Base-by-base conservation (phyloP, 2,113 vertebrate genomes). In the Pagrus major region DNA sequence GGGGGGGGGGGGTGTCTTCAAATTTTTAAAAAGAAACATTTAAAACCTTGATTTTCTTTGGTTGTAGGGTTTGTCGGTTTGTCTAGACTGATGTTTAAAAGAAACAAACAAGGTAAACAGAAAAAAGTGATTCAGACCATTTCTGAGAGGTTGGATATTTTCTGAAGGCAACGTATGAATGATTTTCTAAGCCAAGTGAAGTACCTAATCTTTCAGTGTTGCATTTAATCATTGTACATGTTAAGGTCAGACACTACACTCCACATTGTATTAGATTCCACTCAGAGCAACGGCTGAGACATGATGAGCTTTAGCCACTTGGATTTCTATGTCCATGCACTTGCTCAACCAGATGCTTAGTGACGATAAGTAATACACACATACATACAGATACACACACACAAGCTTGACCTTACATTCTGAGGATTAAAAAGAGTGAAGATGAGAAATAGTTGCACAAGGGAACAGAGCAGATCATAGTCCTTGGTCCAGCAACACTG, bases 191-290 rank as follows among this genome's bases (percentile, higher is more conserved):
- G 37, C 41, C 44, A 37, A 23, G 46, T 18, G 2, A 23, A 74
- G n/a, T 20, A 18, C 33, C 61, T 70, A 31, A 14, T 80, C 66
- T 56, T 39, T 35, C 55, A 76, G 2, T 12, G 52, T 31, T 83
- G 78, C 65, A 72, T 83, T 41, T 71, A 56, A 41, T 65, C 47
- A 70, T 15, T 46, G 47, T 5, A 63, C 52, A 80, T 33, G 37
- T 75, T 78, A 76, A 87, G 75, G 82, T 86, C 82, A 87, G 71
- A 35, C 15, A 39, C 71, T 44, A 37, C 60, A 65, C 31, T 39
- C 5, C 16, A 64, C 15, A 3, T 41, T 52, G 15, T 65, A 60
- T 58, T 41, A 11, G 12, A 37, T 74, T 65, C 60, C 46, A 52
- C 55, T 67, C 52, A 39, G 42, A n/a, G 54, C 58, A 61, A 58